These are phyloP conservation scores for Drosophila eugracilis DNA, from an alignment of 1,140 invertebrate species.

Conservation along the genomic window DNA sequence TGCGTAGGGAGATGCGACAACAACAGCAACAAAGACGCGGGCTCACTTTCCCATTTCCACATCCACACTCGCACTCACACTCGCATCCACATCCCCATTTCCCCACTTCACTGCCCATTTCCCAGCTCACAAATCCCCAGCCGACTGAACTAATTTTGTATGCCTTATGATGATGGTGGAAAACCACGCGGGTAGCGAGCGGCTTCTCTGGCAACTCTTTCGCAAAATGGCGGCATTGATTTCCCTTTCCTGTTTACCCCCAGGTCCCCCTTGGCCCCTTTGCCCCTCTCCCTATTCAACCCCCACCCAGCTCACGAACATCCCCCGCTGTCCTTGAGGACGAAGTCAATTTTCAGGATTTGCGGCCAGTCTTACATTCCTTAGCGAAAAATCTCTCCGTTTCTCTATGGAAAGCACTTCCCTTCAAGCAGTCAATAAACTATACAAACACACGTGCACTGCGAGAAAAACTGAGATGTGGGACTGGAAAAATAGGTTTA, in stretches of 20 bases:
- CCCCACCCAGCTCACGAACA: no score
- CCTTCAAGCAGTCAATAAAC: conserved; percentile 83
- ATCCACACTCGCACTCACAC: no score
- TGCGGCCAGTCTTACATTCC: conserved; percentile 78
- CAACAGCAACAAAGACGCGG: conserved; percentile 23
- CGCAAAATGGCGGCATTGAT: conserved; percentile 81
- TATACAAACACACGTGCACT: conserved; percentile 62
- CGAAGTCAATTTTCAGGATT: conserved; percentile 84
- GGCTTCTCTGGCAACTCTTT: conserved; percentile 69
- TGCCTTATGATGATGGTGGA: conserved; percentile 68
- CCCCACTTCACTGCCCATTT: conserved; percentile 19
- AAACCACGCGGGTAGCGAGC: conserved; percentile 34
- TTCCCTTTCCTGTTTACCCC: conserved; percentile 47
- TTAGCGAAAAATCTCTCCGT: conserved; percentile 68
- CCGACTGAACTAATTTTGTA: conserved; percentile 76
- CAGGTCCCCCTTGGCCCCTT: not conserved
- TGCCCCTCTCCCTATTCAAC: no score
- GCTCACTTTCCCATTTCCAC: conserved; percentile 20
- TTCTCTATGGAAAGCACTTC: conserved; percentile 82
- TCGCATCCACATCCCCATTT: not conserved
- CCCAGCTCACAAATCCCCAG: conserved; percentile 23
- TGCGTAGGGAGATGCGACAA: conserved; percentile 68
- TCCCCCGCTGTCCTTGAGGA: conserved; percentile 36
- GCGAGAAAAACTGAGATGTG: not conserved
- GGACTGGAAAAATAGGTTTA: not conserved